phyloP scores from a whole-genome alignment of 2,888 invertebrate genomes.

The Coleophora flavipennella region DNA sequence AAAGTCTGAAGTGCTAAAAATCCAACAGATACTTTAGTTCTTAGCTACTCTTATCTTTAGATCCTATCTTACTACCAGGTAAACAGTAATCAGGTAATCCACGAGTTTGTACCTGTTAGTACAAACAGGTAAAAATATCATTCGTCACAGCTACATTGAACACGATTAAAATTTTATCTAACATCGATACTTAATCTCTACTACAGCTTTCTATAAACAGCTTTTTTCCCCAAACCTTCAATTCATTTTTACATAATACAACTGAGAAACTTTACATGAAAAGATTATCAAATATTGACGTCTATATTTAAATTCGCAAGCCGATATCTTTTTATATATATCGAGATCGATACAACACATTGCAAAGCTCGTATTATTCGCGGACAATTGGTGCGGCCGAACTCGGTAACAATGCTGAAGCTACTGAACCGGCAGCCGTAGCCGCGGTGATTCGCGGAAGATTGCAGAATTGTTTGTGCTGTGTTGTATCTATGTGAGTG shows the following conservation, averaged over 20 bases:
- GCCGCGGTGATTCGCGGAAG: background rate
- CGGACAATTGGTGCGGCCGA: constrained; percentile 51
- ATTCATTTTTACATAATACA: constrained; percentile 14
- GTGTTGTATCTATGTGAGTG: constrained; percentile 28
- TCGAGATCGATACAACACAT: constrained; percentile 30
- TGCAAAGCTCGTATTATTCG: constrained; percentile 32
- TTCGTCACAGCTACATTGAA: too few relatives aligned
- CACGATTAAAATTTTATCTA: too few relatives aligned
- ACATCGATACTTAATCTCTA: too few relatives aligned
- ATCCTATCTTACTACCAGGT: too few relatives aligned
- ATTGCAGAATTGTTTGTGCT: constrained; percentile 17
- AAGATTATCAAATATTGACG: constrained; percentile 28
- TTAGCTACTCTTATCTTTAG: too few relatives aligned
- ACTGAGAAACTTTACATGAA: constrained; percentile 30
- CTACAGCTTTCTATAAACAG: too few relatives aligned
- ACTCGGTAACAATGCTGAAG: constrained; percentile 34
- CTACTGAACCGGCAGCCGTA: constrained; percentile 33
- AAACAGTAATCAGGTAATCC: too few relatives aligned
- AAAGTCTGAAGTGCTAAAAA: too few relatives aligned
- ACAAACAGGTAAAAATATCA: too few relatives aligned
- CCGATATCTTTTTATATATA: constrained; percentile 13
- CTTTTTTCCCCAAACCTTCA: too few relatives aligned
- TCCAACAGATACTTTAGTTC: too few relatives aligned
- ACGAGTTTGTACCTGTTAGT: too few relatives aligned
- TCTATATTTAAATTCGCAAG: constrained; percentile 5